phyloP scores from a whole-genome alignment of 1,140 invertebrate species.

The Drosophila nikananu region DNA sequence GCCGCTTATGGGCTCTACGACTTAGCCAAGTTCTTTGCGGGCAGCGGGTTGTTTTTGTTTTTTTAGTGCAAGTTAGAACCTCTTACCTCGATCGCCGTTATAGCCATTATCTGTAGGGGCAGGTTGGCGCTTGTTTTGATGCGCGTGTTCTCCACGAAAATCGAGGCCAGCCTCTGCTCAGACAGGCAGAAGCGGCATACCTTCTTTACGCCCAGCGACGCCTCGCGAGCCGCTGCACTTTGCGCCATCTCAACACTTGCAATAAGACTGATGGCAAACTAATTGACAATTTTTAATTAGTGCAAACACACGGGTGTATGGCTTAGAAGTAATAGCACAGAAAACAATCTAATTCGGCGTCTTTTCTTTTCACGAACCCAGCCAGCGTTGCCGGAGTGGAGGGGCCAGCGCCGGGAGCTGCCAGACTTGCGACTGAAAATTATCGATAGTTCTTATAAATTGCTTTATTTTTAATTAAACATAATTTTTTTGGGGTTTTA shows the following conservation, averaged over 20 bases:
- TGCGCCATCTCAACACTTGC: constrained; percentile 41
- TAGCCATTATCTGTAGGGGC: constrained; percentile 91
- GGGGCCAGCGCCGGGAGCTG: background rate
- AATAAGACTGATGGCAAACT: background rate
- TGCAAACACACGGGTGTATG: background rate
- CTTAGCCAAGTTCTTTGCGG: constrained; percentile 65
- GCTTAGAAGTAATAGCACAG: constrained; percentile 10
- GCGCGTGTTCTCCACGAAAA: constrained; percentile 88
- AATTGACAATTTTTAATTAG: background rate
- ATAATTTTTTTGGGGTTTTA: constrained; percentile 20
- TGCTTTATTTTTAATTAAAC: constrained; percentile 3
- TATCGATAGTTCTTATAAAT: constrained; percentile 1
- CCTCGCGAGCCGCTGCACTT: constrained; percentile 43
- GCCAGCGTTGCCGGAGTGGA: background rate
- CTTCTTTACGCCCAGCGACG: constrained; percentile 85
- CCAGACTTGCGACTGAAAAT: constrained; percentile 9
- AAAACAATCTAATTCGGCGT: constrained; percentile 35
- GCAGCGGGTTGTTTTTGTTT: background rate
- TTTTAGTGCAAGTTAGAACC: constrained; percentile 59
- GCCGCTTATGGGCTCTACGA: constrained; percentile 10
- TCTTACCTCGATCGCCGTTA: constrained; percentile 90
- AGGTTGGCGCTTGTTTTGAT: constrained; percentile 88
- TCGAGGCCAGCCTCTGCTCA: constrained; percentile 87
- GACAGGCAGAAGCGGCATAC: constrained; percentile 91
- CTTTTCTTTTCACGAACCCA: constrained; percentile 51